Evolutionary conservation across 92 coral and sea anemone species (phyloP).

Genomic region (Heteractis magnifica): DNA sequence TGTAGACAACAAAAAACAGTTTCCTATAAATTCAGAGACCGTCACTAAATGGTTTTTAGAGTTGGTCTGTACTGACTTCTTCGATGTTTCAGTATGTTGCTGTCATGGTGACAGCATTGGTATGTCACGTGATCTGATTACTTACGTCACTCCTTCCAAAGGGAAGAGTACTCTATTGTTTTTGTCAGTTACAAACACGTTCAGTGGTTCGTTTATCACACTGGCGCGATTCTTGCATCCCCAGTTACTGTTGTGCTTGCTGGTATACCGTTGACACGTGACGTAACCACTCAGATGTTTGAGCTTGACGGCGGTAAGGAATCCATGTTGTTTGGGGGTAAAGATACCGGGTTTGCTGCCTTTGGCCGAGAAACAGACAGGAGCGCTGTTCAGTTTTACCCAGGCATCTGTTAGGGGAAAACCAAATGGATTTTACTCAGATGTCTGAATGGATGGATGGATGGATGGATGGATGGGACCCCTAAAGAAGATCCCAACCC

Average conservation of each 20-base stretch:
- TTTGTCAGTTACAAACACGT: neutral
- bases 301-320: neutral
- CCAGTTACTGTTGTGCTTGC: neutral
- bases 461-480: no score
- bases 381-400: neutral
- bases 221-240: neutral
- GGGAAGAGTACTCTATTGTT: neutral
- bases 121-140: no score
- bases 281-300: neutral
- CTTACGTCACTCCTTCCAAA: neutral
- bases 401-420: neutral
- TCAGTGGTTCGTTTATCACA: neutral
- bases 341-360: neutral
- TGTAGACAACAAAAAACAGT: no score
- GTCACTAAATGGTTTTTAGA: no score
- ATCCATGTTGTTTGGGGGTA: neutral
- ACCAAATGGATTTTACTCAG: no score
- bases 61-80: no score
- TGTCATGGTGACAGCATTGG: no score
- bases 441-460: no score
- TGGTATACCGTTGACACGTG: neutral
- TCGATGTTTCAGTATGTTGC: no score
- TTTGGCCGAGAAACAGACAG: neutral
- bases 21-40: no score
- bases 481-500: no score